Evolutionary conservation across 1,140 invertebrate species (phyloP), one percentile per base, ranked within the genome.

Genomic region (Euura saliciscinereae): DNA sequence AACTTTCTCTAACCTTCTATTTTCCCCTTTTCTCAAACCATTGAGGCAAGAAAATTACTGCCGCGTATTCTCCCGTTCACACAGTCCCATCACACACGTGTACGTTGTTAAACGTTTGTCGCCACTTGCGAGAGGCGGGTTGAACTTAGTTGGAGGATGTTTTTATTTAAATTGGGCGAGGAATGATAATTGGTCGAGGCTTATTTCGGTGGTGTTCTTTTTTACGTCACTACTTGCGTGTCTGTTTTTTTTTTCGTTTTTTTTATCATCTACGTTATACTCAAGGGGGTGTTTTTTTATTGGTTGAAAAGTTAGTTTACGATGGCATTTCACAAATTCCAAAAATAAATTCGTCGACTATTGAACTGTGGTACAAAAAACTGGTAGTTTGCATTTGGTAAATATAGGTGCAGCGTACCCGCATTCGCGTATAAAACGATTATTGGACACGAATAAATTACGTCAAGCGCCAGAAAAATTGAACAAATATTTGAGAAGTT

Each of bases 151-250:
- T 11, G 13, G 51, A 59, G 51, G 51, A 59, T 59, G 51, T 59
- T 59, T 28, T 59, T 59, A 59, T 59, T 59, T 59, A 59, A 59
- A 59, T 59, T 59, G 51, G 51, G 51, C 51, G 51, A 8, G 51
- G 51, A 59, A 59, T 59, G 51, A 59, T 59, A 59, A 59, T 59
- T 59, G 51, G 51, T n/a, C 51, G 13, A 59, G 51, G 51, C 51
- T 59, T 59, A n/a, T n/a, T n/a, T 59, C 51, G 51, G 51, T n/a
- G 8, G 10, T n/a, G 51, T 59, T 59, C 51, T 59, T 59, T 28
- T 28, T 28, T 28, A 28, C 28, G 28, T 28, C 28, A 28, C 28
- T 28, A 28, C 28, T 28, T 28, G 28, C 51, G 10, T n/a, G 3
- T 59, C 51, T 59, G 8, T 4, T 59, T 59, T 59, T 59, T 59